Conservation (phyloP, 2,888 invertebrate species). For the Melieria picta region DNA sequence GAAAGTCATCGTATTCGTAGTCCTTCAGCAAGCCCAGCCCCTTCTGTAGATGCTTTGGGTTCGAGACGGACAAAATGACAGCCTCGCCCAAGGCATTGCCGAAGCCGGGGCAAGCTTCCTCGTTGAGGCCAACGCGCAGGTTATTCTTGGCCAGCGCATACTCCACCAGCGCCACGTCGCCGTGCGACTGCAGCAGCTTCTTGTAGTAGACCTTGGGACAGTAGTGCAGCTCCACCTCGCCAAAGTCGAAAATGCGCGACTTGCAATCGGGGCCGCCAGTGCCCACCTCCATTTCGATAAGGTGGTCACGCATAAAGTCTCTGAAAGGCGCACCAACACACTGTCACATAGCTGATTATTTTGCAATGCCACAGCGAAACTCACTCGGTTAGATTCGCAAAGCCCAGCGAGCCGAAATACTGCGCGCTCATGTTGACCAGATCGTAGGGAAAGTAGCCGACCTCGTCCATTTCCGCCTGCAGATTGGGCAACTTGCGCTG, state of each 20-base stretch:
- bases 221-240: conserved; percentile 52
- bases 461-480: conserved; percentile 67
- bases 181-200: conserved; percentile 62
- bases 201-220: conserved; percentile 55
- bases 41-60: conserved; percentile 73
- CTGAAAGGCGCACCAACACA: conserved; percentile 33
- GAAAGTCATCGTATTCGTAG: conserved; percentile 48
- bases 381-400: conserved; percentile 50
- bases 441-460: conserved; percentile 43
- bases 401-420: conserved; percentile 50
- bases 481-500: conserved; percentile 68
- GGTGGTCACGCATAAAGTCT: conserved; percentile 44
- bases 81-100: conserved; percentile 55
- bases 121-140: conserved; percentile 50
- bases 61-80: conserved; percentile 69
- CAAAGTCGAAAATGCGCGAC: conserved; percentile 53
- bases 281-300: conserved; percentile 46
- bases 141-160: conserved; percentile 51
- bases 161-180: conserved; percentile 52
- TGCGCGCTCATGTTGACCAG: conserved; percentile 50
- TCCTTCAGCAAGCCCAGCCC: conserved; percentile 42
- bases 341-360: not conserved
- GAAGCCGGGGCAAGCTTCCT: conserved; percentile 58
- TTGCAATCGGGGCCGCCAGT: conserved; percentile 54
- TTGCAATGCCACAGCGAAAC: conserved; percentile 14